phyloP scores from a whole-genome alignment of 1,140 invertebrate species.

The Neomicropteryx cornuta region DNA sequence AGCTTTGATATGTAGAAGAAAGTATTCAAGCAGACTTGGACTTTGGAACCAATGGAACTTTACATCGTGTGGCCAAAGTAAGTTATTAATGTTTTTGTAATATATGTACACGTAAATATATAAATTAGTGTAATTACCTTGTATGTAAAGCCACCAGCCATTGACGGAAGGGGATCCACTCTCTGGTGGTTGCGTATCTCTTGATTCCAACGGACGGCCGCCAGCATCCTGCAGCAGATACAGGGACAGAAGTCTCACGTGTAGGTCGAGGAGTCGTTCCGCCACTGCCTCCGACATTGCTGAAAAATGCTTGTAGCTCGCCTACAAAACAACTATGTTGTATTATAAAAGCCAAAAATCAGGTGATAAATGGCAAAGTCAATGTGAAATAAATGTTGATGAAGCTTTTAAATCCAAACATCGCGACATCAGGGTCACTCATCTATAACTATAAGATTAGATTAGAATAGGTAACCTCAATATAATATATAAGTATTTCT shows the following conservation, averaged over 20 bases:
- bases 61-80: not conserved
- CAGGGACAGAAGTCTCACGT: slow-evolving; percentile 59
- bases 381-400: slow-evolving; percentile 3
- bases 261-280: slow-evolving; percentile 64
- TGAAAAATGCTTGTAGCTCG: slow-evolving; percentile 60
- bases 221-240: slow-evolving; percentile 71
- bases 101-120: too few species aligned
- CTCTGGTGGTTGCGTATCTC: slow-evolving; percentile 49
- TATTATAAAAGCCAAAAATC: not conserved
- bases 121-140: too few species aligned
- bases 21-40: not conserved
- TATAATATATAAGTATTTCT: too few species aligned
- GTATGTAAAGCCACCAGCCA: slow-evolving; percentile 80
- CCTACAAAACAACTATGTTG: slow-evolving; percentile 19
- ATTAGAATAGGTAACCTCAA: too few species aligned
- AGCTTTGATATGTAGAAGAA: not conserved
- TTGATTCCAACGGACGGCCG: slow-evolving; percentile 54
- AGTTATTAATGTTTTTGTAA: too few species aligned
- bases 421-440: too few species aligned
- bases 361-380: not conserved
- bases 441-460: too few species aligned
- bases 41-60: not conserved
- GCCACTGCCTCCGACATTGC: slow-evolving; percentile 72
- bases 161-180: slow-evolving; percentile 64
- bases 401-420: too few species aligned